Conservation (phyloP, 2,888 invertebrate species). For the Drosophila kambysellisi region DNA sequence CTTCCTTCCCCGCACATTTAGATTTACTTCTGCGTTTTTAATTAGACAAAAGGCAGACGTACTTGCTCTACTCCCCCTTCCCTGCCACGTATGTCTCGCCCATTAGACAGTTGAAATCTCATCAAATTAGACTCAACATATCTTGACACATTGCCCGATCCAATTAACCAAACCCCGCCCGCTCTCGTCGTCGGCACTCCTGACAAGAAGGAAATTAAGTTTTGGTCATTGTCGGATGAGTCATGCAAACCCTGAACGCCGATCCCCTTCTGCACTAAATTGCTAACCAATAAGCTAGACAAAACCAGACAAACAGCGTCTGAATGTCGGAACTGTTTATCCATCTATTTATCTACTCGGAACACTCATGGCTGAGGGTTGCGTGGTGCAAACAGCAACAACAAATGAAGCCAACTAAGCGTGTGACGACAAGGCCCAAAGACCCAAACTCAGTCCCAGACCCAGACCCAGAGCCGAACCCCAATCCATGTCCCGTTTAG, state of each 20-base stretch:
- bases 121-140: slow-evolving; percentile 51
- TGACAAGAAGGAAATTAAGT: slow-evolving; percentile 40
- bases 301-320: slow-evolving; percentile 52
- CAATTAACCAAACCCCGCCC: slow-evolving; percentile 56
- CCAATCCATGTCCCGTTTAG: slow-evolving; percentile 29
- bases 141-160: slow-evolving; percentile 48
- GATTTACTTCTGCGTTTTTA: slow-evolving; percentile 56
- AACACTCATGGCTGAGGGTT: slow-evolving; percentile 9
- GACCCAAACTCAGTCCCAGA: not conserved
- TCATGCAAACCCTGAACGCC: slow-evolving; percentile 20
- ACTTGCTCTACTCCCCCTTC: slow-evolving; percentile 1
- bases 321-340: slow-evolving; percentile 59
- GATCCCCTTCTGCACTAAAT: slow-evolving; percentile 11
- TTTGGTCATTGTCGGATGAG: slow-evolving; percentile 41
- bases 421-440: slow-evolving; percentile 56
- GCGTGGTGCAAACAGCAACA: not conserved
- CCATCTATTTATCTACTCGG: slow-evolving; percentile 62
- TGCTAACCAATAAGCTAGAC: slow-evolving; percentile 44
- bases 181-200: slow-evolving; percentile 14
- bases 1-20: slow-evolving; percentile 21
- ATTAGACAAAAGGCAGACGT: slow-evolving; percentile 58
- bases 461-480: not conserved
- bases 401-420: slow-evolving; percentile 74
- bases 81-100: not conserved
- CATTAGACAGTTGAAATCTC: slow-evolving; percentile 39